Evolutionary conservation across 1,140 invertebrate genomes (phyloP).

Genomic region (Drosophila erecta): DNA sequence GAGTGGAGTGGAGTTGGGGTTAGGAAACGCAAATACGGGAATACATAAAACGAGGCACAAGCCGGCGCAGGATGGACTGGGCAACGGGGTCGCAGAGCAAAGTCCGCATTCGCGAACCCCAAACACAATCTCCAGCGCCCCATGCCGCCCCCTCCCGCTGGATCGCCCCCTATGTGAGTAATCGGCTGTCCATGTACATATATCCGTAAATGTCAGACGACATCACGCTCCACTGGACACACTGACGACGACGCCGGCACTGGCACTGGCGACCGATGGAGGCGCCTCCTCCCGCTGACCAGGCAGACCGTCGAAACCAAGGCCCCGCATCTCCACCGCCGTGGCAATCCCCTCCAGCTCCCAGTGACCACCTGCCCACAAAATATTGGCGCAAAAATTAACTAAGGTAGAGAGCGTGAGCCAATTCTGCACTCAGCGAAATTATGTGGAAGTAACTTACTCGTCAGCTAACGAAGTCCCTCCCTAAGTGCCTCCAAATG

Average conservation of each 20-base stretch:
- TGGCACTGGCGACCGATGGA: constrained; percentile 48
- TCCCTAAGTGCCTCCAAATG: too few species aligned
- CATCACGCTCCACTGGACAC: constrained; percentile 81
- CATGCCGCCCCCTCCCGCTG: not conserved
- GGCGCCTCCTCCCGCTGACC: constrained; percentile 54
- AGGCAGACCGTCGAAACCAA: constrained; percentile 6
- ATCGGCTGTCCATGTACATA: constrained; percentile 51
- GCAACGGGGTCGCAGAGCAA: constrained; percentile 4
- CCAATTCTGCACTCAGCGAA: constrained; percentile 7
- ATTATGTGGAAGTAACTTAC: not conserved
- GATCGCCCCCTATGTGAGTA: constrained; percentile 41
- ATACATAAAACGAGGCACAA: constrained; percentile 35
- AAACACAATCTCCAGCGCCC: not conserved
- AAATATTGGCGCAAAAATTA: constrained; percentile 78
- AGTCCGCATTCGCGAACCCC: constrained; percentile 61
- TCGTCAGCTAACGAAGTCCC: too few species aligned
- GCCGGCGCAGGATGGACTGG: constrained; percentile 7
- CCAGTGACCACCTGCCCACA: constrained; percentile 45
- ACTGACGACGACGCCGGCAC: constrained; percentile 20
- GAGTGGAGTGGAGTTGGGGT: too few species aligned
- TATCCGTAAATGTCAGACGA: constrained; percentile 83
- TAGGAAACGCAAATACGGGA: constrained; percentile 68
- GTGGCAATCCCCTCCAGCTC: not conserved
- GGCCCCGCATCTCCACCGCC: not conserved
- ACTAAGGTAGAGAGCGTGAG: constrained; percentile 11